phyloP scores from a whole-genome alignment of 1,140 invertebrate species.

The Ostrea denselamellosa region DNA sequence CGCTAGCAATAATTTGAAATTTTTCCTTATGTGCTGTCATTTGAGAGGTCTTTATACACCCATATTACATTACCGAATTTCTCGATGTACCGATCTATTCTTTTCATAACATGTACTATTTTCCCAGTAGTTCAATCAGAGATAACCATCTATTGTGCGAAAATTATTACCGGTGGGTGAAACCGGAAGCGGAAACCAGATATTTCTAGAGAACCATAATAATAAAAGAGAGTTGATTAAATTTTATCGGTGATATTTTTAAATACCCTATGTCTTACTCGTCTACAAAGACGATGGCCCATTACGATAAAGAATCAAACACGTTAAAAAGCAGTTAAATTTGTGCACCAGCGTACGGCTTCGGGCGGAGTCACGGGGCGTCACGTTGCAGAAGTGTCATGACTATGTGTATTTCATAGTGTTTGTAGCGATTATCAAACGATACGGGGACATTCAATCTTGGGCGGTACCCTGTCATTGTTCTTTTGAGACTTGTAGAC shows the following conservation, averaged over 20 bases:
- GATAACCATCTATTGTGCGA: too few relatives aligned
- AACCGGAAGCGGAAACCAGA: too few relatives aligned
- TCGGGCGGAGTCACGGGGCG: neutral
- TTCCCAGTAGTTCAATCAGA: too few relatives aligned
- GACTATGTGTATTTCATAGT: constrained; percentile 22
- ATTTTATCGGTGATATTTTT: neutral
- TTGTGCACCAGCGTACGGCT: neutral
- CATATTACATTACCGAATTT: too few relatives aligned
- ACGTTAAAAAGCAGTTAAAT: neutral
- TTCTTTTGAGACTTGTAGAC: constrained; percentile 1
- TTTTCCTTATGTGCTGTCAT: too few relatives aligned
- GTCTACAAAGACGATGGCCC: neutral
- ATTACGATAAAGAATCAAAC: neutral
- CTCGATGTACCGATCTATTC: too few relatives aligned
- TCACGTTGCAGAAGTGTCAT: constrained; percentile 20
- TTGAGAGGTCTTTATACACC: too few relatives aligned
- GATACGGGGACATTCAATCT: constrained; percentile 20
- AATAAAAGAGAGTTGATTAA: neutral
- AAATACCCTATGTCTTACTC: neutral
- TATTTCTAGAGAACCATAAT: too few relatives aligned
- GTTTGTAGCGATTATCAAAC: neutral
- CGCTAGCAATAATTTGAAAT: too few relatives aligned
- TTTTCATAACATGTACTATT: too few relatives aligned
- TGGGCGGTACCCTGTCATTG: neutral
- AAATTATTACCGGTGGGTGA: too few relatives aligned